These are phyloP conservation scores for Sebastes umbrosus DNA, from an alignment of 2,797 vertebrate genomes.

Conservation along the genomic window DNA sequence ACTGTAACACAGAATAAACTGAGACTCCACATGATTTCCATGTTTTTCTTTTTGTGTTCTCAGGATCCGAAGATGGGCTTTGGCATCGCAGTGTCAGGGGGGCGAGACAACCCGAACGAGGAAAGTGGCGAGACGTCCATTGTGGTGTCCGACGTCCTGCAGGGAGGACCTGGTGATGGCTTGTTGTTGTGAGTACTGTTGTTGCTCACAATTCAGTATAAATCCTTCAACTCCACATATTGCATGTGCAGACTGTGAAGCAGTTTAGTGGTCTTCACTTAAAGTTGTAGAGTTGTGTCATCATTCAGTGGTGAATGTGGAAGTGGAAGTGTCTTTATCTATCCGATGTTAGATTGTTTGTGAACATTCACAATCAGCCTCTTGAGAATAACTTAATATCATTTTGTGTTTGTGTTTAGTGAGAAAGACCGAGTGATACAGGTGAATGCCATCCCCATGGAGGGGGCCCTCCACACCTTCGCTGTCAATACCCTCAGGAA, in stretches of 20 bases:
- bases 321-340: neutral
- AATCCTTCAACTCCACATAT: neutral
- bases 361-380: neutral
- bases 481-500: conserved; percentile 96
- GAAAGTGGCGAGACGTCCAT: conserved; percentile 94
- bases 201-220: neutral
- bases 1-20: neutral
- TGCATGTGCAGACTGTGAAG: neutral
- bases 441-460: conserved; percentile 93
- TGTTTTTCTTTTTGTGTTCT: neutral
- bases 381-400: neutral
- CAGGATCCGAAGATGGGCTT: conserved; percentile 98
- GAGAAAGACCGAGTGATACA: conserved; percentile 93
- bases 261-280: neutral
- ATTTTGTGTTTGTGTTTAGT: conserved; percentile 71
- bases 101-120: conserved; percentile 95
- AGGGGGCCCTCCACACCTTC: conserved; percentile 90
- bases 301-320: no score
- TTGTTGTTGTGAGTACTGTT: conserved; percentile 88
- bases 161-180: conserved; percentile 93
- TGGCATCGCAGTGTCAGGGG: conserved; percentile 96
- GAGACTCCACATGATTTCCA: neutral
- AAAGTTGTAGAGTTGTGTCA: neutral
- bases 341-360: neutral
- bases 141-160: conserved; percentile 93